Evolutionary conservation across 1,140 invertebrate genomes (phyloP), one percentile per base, ranked within the genome.

Genomic region (Drosophila serrata): DNA sequence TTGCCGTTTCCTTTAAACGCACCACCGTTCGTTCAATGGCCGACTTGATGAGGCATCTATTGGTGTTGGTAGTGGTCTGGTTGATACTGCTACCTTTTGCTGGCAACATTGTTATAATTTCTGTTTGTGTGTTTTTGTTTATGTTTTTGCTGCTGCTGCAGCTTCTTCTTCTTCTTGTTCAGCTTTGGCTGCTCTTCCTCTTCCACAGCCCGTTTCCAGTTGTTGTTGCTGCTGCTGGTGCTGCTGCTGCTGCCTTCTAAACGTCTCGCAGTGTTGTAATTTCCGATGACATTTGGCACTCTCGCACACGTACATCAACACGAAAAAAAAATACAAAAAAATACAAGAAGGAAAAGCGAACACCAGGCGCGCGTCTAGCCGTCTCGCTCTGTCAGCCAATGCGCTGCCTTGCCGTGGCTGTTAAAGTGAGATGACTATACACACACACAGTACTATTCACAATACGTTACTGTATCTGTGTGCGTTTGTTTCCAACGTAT

Each of bases 231-330:
- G 33, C 31, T 51, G 48, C 51, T 70, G 62, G 40, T 79, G 70
- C 68, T 81, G 63, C 57, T 69, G 62, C 48, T 79, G 70, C 79
- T 81, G 63, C 68, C 51, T 57, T 31, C 40, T 75, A 62, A 59
- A 46, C 59, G 72, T 81, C 77, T 77, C 60, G 69, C 82, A 87
- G 82, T 87, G 82, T 82, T 87, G 82, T 87, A 87, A 87, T 87
- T 87, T 87, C 82, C 75, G 85, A 72, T 86, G 82, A 88, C 82
- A 87, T 87, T 88, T 87, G 79, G 79, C 82, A 85, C 81, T 85
- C 56, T 65, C 63, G 59, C 46, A 64, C 61, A 64, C 56, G 56
- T 40, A 61, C 60, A 40, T 40, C 59, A 31, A 29, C 59, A 63
- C 35, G 39, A 63, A 63, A 62, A 55, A 62, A 61, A 61, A 64